Base-by-base conservation (phyloP, 2,888 invertebrate genomes). In the Enoplolaimus lenunculus region DNA sequence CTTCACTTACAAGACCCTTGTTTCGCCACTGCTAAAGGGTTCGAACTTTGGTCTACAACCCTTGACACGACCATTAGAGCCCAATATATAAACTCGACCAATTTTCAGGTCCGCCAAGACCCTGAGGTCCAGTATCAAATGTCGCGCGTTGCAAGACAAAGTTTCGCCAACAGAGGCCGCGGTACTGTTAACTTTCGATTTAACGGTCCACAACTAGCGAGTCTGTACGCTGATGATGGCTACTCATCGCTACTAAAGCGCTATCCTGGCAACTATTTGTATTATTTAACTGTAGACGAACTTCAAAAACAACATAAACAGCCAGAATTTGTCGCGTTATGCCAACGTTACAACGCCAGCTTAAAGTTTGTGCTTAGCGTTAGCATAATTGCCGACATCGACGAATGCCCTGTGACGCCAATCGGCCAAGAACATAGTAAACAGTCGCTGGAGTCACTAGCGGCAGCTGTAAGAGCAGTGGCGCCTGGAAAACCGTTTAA, bases 161-260 rank as follows among this genome's bases (percentile, higher is more conserved):
- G 94, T 1, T 90, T 88, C 80, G 83, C 90, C 1, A 86, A 88
- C 0, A 88, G 89, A 74, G 93, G 94, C 0, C 86, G 90, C 29
- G 94, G 94, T 2, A 91, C 91, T 65, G 91, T 95, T 45, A 90
- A 93, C 80, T 87, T 92, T 72, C 89, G 91, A 80, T 92, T 94
- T 81, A 88, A 89, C 3, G 26, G 62, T 7, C 69, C 62, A 2
- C n/a, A 30, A 7, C 31, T 67, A n/a, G 91, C 91, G 0, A 90
- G 91, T 80, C 87, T 87, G 72, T 93, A 92, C 81, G 86, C 91
- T 30, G 76, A 75, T 33, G 78, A 79, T 45, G 92, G 91, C 34
- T 87, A 89, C 80, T 86, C 87, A 75, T 87, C 88, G 75, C 84
- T 91, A 71, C 89, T 88, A 65, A 90, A 90, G 78, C n/a, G n/a